These are phyloP conservation scores for Scartelaos histophorus DNA, from an alignment of 2,113 vertebrate genomes.

Conservation along the genomic window DNA sequence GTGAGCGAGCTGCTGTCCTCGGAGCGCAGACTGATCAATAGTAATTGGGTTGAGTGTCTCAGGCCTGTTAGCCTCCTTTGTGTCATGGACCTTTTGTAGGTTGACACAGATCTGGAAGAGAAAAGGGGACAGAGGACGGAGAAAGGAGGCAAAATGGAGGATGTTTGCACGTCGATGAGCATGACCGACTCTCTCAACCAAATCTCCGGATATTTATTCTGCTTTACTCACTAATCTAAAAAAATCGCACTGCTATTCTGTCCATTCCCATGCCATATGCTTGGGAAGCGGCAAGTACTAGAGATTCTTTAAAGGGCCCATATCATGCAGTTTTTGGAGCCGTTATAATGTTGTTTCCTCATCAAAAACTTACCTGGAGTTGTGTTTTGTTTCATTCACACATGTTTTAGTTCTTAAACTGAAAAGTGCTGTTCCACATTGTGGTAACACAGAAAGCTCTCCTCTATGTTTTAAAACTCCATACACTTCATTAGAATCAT, in stretches of 20 bases:
- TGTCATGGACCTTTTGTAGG: slow-evolving; percentile 62
- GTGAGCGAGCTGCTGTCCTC: slow-evolving; percentile 46
- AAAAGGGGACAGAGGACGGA: slow-evolving; percentile 36
- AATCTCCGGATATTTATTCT: slow-evolving; percentile 78
- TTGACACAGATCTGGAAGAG: slow-evolving; percentile 48
- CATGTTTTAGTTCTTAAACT: too few relatives aligned
- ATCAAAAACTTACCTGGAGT: too few relatives aligned
- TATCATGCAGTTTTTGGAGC: too few relatives aligned
- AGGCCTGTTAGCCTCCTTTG: slow-evolving; percentile 66
- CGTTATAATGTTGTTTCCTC: too few relatives aligned
- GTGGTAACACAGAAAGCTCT: too few relatives aligned
- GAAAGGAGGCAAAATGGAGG: slow-evolving; percentile 66
- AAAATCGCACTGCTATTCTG: slow-evolving; percentile 53
- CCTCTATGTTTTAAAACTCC: too few relatives aligned
- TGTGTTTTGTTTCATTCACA: too few relatives aligned
- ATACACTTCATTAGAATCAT: too few relatives aligned
- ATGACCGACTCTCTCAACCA: slow-evolving; percentile 72
- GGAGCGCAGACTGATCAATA: slow-evolving; percentile 71
- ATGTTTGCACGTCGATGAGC: slow-evolving; percentile 76
- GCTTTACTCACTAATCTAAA: slow-evolving; percentile 73
- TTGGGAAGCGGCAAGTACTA: slow-evolving; percentile 9
- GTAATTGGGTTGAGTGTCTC: slow-evolving; percentile 76
- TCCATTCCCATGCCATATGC: slow-evolving; percentile 33
- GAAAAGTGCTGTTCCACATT: too few relatives aligned
- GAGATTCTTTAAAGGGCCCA: neutral